Conservation (phyloP, 2,113 vertebrate genomes). For the Micromys minutus region DNA sequence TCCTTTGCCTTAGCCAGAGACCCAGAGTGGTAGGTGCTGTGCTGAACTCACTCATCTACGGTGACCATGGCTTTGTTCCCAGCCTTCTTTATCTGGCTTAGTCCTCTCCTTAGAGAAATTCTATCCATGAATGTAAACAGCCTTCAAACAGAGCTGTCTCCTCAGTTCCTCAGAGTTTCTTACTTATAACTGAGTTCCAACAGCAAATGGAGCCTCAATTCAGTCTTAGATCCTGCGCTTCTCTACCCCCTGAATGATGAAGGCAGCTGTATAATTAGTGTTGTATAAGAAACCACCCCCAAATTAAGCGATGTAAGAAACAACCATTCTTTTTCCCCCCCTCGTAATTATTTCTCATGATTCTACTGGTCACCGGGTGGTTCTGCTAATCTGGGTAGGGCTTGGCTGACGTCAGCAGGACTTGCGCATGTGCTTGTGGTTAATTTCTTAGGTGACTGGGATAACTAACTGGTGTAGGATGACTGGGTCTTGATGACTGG, state of each 20-base stretch:
- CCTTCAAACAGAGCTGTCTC: not conserved
- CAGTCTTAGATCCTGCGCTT: not conserved
- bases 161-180: not conserved
- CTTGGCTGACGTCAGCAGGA: not conserved
- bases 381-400: constrained; percentile 27
- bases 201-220: not conserved
- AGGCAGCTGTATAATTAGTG: not conserved
- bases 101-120: constrained; percentile 11
- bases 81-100: not conserved
- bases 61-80: constrained; percentile 21
- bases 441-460: not conserved
- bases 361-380: not conserved
- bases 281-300: not conserved
- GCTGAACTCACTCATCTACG: not conserved
- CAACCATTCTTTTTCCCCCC: not conserved
- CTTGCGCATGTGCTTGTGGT: not conserved
- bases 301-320: not conserved
- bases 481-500: not conserved
- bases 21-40: not conserved
- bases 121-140: not conserved
- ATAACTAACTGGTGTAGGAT: not conserved
- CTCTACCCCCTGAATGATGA: not conserved
- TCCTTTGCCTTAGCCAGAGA: not conserved
- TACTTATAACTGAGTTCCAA: not conserved
- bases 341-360: constrained; percentile 14